phyloP scores from a whole-genome alignment of 2,113 vertebrate genomes.

The Syrrhaptes paradoxus region DNA sequence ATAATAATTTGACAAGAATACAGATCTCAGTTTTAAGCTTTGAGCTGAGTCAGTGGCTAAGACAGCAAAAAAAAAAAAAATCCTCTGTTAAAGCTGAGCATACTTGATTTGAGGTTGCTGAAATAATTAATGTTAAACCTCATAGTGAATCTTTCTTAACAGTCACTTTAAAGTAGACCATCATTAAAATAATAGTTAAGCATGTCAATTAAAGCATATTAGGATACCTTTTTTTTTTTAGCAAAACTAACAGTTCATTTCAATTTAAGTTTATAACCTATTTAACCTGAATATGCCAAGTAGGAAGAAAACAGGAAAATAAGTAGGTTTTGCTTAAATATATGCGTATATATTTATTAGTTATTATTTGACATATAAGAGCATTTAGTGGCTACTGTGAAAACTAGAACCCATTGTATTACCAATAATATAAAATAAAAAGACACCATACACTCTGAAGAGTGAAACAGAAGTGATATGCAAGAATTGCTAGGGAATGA shows the following conservation, averaged over 20 bases:
- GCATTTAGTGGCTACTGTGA: neutral
- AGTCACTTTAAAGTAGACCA: slow-evolving; percentile 3
- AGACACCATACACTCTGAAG: neutral
- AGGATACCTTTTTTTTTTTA: slow-evolving; percentile 21
- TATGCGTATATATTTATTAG: too few relatives aligned
- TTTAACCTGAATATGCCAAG: neutral
- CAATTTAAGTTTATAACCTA: neutral
- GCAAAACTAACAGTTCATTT: neutral
- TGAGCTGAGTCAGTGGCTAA: neutral
- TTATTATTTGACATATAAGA: neutral
- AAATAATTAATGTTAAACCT: neutral
- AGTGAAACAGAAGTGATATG: neutral
- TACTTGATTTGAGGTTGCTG: neutral
- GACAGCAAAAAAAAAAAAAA: neutral
- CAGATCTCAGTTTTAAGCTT: neutral
- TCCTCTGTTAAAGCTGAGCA: neutral
- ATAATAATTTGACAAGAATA: neutral
- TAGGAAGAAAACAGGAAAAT: neutral
- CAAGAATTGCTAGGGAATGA: neutral
- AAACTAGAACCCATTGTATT: neutral
- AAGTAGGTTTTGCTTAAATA: neutral
- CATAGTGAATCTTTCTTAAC: neutral
- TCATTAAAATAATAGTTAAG: neutral
- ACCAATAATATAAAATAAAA: neutral
- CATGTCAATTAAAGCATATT: slow-evolving; percentile 21